A percentile compares a stretch with the other conserved stretches of the same genome.
phyloP scores from a whole-genome alignment of 2,888 invertebrate genomes.

The Lithosia quadra region DNA sequence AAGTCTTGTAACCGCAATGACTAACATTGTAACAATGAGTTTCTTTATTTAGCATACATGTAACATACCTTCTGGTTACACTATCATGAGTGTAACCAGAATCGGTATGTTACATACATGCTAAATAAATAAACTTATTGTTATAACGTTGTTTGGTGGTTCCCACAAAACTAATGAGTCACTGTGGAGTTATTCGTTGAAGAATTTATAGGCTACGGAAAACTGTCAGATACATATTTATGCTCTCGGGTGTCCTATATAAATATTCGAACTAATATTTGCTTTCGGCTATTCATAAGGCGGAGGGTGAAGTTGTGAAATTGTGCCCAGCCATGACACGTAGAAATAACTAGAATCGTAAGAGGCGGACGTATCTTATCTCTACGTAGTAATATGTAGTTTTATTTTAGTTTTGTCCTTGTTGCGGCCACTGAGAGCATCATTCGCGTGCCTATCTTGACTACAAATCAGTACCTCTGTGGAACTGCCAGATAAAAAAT shows the following conservation, averaged over 20 bases:
- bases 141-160: too few species aligned
- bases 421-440: constrained; percentile 75
- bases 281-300: constrained; percentile 37
- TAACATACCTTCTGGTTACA: constrained; percentile 2
- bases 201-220: constrained; percentile 32
- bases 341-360: constrained; percentile 61
- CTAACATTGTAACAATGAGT: constrained; percentile 24
- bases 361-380: constrained; percentile 66
- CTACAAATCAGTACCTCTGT: constrained; percentile 78
- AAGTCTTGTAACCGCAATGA: constrained; percentile 32
- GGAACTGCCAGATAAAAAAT: constrained; percentile 66
- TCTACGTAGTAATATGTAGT: constrained; percentile 67
- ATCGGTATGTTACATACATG: too few species aligned
- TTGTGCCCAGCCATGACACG: constrained; percentile 45
- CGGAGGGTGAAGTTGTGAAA: constrained; percentile 29
- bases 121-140: too few species aligned
- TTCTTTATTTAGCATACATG: constrained; percentile 15
- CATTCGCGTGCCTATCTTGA: constrained; percentile 77
- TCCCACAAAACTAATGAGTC: constrained; percentile 26
- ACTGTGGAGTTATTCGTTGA: constrained; percentile 15
- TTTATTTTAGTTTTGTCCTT: constrained; percentile 80
- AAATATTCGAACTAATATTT: constrained; percentile 47
- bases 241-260: constrained; percentile 35
- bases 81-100: too few species aligned
- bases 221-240: constrained; percentile 36